Evolutionary conservation across 2,888 invertebrate species (phyloP).

Genomic region (Elysia crispata): DNA sequence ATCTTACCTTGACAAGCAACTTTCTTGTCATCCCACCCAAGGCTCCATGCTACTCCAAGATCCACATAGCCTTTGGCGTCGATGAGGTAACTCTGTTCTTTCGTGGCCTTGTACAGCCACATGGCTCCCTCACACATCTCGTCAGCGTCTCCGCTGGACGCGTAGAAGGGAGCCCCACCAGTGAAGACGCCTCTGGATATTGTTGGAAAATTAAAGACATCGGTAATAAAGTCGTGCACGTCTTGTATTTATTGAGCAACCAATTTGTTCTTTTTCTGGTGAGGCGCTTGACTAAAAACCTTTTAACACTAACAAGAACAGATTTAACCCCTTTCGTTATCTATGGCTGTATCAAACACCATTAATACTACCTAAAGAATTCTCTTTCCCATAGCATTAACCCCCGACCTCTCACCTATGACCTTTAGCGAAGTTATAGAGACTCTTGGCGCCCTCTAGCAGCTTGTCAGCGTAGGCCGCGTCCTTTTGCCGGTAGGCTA

Average conservation of each 20-base stretch:
- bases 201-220: too few relatives aligned
- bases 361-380: too few relatives aligned
- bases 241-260: too few relatives aligned
- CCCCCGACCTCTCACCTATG: slow-evolving; percentile 43
- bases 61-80: slow-evolving; percentile 63
- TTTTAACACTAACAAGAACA: too few relatives aligned
- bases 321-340: too few relatives aligned
- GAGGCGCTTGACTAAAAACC: too few relatives aligned
- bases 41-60: slow-evolving; percentile 59
- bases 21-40: slow-evolving; percentile 70
- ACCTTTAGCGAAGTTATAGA: slow-evolving; percentile 55
- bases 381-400: too few relatives aligned
- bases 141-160: slow-evolving; percentile 64
- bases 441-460: slow-evolving; percentile 51
- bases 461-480: slow-evolving; percentile 50
- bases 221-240: too few relatives aligned
- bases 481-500: slow-evolving; percentile 51
- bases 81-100: slow-evolving; percentile 61
- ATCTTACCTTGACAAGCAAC: slow-evolving; percentile 55
- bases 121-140: slow-evolving; percentile 68
- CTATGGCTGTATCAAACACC: too few relatives aligned
- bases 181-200: slow-evolving; percentile 53
- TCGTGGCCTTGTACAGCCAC: slow-evolving; percentile 70
- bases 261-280: too few relatives aligned
- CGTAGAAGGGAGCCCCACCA: slow-evolving; percentile 50